A percentile compares a stretch with the other conserved stretches of the same genome.
Evolutionary conservation across 2,797 vertebrate genomes (phyloP).

Genomic region (Bufotes viridis): DNA sequence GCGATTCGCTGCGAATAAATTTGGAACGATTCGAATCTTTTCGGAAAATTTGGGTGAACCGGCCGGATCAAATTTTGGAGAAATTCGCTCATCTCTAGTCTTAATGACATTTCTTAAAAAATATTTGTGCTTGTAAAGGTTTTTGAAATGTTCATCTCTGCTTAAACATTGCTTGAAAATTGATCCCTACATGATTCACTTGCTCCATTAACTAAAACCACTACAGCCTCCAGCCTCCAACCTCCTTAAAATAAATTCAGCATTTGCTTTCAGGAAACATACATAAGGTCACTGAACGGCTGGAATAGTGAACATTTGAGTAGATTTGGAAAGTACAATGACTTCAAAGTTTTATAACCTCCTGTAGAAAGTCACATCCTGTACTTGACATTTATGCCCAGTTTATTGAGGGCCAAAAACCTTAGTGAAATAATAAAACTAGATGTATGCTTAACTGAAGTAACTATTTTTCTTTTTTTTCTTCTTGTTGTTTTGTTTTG

Average conservation of each 20-base stretch:
- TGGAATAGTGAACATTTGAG: conserved; percentile 17
- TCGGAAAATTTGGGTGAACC: too few species aligned
- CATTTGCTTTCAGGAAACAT: conserved; percentile 30
- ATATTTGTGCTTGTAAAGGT: not conserved
- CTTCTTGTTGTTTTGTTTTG: too few species aligned
- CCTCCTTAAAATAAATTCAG: conserved; percentile 25
- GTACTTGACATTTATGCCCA: conserved; percentile 44
- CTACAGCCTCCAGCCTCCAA: not conserved
- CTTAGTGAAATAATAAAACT: conserved; percentile 19
- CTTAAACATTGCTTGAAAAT: conserved; percentile 26
- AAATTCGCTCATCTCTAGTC: too few species aligned
- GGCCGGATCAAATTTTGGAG: too few species aligned
- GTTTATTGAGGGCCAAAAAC: conserved; percentile 14
- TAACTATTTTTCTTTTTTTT: not conserved
- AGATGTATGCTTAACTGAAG: not conserved
- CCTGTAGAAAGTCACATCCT: conserved; percentile 43
- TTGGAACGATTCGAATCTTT: too few species aligned
- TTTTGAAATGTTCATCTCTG: not conserved
- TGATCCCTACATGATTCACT: conserved; percentile 15
- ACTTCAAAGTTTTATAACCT: conserved; percentile 27
- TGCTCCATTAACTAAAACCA: not conserved
- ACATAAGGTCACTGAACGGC: conserved; percentile 21
- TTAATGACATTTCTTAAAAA: not conserved
- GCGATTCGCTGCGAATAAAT: too few species aligned
- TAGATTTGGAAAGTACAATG: conserved; percentile 51